Base-by-base conservation (phyloP, 2,113 vertebrate species). In the Peromyscus maniculatus region DNA sequence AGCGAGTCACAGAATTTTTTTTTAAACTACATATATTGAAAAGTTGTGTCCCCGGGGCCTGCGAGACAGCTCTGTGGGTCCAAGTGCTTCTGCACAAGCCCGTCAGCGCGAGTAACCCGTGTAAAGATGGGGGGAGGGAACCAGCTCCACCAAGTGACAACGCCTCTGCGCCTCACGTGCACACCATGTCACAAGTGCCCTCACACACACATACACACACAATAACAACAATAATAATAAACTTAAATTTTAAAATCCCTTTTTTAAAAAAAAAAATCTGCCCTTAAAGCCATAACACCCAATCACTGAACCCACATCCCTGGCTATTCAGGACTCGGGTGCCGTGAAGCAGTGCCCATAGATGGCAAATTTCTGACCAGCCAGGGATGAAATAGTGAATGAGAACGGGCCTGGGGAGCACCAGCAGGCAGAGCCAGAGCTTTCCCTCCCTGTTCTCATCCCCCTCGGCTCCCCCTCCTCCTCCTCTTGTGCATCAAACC, bases 351-450 rank as follows among this genome's bases (percentile, higher is more conserved):
- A 94, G 77, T 80, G 72, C 80, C 75, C 86, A 57, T 28, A 49
- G 91, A 83, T 79, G 2, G 26, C 96, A 62, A 82, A 67, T 91
- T 36, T 94, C 93, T 94, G 95, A 87, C 64, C 90, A 93, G 87
- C 91, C 95, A 97, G 96, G 95, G 94, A 75, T 96, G 96, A 97
- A 94, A 93, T 66, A 71, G 49, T 67, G 28, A 84, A 46, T 33
- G 91, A 39, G 89, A 96, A 72, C 92, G 88, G 91, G 79, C 91
- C 94, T 0, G 0, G 69, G 83, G 91, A 96, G 92, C 92, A 91
- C 2, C 5, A 86, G 59, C 13, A 7, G 43, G n/a, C 55, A 57
- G 97, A 79, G 92, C 80, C 2, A 9, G 67, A 79, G 24, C 62
- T 62, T 13, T 26, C 79, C 46, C 55, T 55, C 91, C 11, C 57